phyloP scores from a whole-genome alignment of 2,888 invertebrate species.

The Parelbella ahira region DNA sequence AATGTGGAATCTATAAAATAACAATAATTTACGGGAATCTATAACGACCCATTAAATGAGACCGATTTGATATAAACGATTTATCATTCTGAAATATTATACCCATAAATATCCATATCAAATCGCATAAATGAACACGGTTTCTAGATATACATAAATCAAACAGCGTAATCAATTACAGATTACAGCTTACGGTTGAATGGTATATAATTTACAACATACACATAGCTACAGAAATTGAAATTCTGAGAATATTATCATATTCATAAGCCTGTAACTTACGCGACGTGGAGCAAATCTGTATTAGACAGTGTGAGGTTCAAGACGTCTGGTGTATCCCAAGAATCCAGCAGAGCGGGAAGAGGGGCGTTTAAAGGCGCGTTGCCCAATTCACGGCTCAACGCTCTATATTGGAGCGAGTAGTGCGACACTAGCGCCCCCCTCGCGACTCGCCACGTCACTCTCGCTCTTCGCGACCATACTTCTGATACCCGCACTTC shows the following conservation, averaged over 20 bases:
- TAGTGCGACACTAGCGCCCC: slow-evolving; percentile 70
- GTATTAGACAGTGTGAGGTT: slow-evolving; percentile 67
- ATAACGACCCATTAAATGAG: too few species aligned
- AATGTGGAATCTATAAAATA: too few species aligned
- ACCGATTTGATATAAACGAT: too few species aligned
- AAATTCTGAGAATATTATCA: slow-evolving; percentile 39
- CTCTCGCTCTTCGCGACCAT: slow-evolving; percentile 67
- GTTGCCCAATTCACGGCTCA: slow-evolving; percentile 54
- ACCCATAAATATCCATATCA: slow-evolving; percentile 13
- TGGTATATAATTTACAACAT: slow-evolving; percentile 11
- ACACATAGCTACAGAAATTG: slow-evolving; percentile 31
- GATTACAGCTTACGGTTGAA: slow-evolving; percentile 15
- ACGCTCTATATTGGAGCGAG: slow-evolving; percentile 62
- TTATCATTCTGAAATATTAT: background rate
- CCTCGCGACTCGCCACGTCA: slow-evolving; percentile 65
- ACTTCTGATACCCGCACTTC: slow-evolving; percentile 72
- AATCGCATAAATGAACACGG: too few species aligned
- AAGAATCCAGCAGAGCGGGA: slow-evolving; percentile 59
- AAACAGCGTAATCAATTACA: slow-evolving; percentile 19
- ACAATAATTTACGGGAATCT: too few species aligned
- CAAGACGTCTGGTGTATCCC: slow-evolving; percentile 65
- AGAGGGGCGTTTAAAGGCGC: slow-evolving; percentile 61
- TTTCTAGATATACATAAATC: too few species aligned
- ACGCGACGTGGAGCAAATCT: slow-evolving; percentile 70
- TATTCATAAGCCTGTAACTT: slow-evolving; percentile 51